Percentiles rank a stretch among this genome's conserved stretches.
Conservation (phyloP, 2,797 vertebrate genomes). For the Orestias chungarensis region DNA sequence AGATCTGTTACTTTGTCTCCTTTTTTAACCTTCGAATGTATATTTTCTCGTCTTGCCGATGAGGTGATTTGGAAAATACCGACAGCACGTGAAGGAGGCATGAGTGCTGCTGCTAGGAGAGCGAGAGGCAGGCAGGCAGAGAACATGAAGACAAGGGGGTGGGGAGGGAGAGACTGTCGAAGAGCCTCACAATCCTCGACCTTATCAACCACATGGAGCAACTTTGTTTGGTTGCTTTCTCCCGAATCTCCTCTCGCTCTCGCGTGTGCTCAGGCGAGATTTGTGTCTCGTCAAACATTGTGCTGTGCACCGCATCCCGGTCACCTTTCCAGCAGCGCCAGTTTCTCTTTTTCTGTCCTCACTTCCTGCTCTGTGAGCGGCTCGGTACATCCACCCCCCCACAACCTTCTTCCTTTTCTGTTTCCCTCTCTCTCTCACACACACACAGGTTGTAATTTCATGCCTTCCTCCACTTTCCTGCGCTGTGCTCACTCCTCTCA, state of each 20-base stretch:
- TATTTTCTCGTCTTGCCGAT: not conserved
- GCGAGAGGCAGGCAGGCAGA: conserved; percentile 69
- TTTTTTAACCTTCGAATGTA: not conserved
- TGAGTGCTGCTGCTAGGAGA: conserved; percentile 72
- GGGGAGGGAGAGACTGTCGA: conserved; percentile 52
- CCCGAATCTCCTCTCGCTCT: conserved; percentile 46
- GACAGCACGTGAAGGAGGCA: conserved; percentile 35
- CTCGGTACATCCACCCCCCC: conserved; percentile 79
- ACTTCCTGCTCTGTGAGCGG: conserved; percentile 80
- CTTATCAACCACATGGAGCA: conserved; percentile 59
- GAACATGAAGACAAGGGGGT: conserved; percentile 76
- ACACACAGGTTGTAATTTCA: conserved; percentile 76
- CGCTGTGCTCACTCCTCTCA: conserved; percentile 61
- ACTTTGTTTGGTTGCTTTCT: conserved; percentile 62
- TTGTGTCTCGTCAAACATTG: conserved; percentile 41
- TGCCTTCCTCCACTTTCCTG: conserved; percentile 73
- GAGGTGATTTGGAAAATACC: conserved; percentile 21
- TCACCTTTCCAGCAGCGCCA: conserved; percentile 61
- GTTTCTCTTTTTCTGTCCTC: conserved; percentile 70
- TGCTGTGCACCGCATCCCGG: conserved; percentile 46
- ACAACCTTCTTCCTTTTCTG: conserved; percentile 72
- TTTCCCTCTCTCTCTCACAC: conserved; percentile 23
- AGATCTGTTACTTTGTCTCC: not conserved
- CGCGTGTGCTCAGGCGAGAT: conserved; percentile 34
- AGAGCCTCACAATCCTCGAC: conserved; percentile 55